Base-by-base conservation (phyloP, 1,140 invertebrate genomes). In the Pygmarrhopalites habei region DNA sequence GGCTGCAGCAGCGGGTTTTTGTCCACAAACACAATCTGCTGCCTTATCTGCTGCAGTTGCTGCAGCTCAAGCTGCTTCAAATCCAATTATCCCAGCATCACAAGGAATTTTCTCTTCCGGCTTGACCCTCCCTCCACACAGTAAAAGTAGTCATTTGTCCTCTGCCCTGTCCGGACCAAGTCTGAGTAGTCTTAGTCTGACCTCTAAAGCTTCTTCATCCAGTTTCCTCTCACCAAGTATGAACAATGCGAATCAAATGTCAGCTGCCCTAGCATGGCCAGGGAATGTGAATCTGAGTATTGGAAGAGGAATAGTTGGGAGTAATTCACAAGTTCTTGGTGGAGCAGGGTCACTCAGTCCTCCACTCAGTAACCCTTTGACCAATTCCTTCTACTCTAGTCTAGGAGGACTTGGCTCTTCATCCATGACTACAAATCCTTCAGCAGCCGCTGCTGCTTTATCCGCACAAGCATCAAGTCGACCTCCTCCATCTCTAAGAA, bases 261-360 rank as follows among this genome's bases (percentile, higher is more conserved):
- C 32, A n/a, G n/a, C n/a, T n/a, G n/a, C n/a, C 15, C 32, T 35
- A 35, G 32, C 32, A 35, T 35, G 32, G 32, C 32, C 32, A 35
- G 32, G 32, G 15, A 35, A 15, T 35, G 15, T 35, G 32, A 35
- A 35, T 35, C 15, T 35, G 15, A 35, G 15, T 35, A 7, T 35
- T 5, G 32, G 5, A 7, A 5, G 32, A 7, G 32, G 32, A 35
- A 7, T 35, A 35, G 32, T 35, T 15, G 32, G 32, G 5, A 15
- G 32, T 35, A 35, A 35, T 35, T 35, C 32, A 5, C n/a, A n/a
- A n/a, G n/a, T n/a, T n/a, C n/a, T n/a, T n/a, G n/a, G n/a, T n/a
- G 32, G 32, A 7, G 5, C 64, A n/a, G 53, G 43, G 30, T 56
- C 65, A 2, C 28, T 67, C 3, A 62, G 60, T 28, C 65, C 64